phyloP scores from a whole-genome alignment of 1,140 invertebrate genomes.

The Drosophila bocki region DNA sequence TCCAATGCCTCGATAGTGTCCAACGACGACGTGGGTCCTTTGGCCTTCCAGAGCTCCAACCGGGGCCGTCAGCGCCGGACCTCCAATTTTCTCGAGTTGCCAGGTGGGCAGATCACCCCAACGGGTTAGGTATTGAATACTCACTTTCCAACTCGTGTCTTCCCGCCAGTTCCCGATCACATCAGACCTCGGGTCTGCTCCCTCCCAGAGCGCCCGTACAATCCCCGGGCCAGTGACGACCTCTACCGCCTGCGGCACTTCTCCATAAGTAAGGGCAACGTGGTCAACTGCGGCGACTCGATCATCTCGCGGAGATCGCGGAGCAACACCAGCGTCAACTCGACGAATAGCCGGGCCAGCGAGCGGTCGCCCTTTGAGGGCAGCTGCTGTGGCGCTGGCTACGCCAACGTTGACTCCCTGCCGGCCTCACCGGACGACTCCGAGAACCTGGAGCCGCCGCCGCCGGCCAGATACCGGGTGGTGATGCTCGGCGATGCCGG shows the following conservation, averaged over 20 bases:
- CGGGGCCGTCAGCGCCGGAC: conserved; percentile 91
- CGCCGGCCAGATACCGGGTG: conserved; percentile 87
- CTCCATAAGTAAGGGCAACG: conserved; percentile 93
- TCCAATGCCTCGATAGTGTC: conserved; percentile 88
- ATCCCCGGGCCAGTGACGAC: conserved; percentile 92
- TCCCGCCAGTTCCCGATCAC: conserved; percentile 90
- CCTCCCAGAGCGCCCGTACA: conserved; percentile 92
- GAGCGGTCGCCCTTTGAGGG: conserved; percentile 93
- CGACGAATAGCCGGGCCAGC: conserved; percentile 91
- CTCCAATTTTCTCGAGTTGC: conserved; percentile 94
- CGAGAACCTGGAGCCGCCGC: conserved; percentile 85
- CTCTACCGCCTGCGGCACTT: conserved; percentile 95
- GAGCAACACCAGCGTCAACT: conserved; percentile 93
- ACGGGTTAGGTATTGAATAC: too few relatives aligned
- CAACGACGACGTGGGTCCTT: conserved; percentile 91
- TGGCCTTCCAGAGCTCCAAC: conserved; percentile 90
- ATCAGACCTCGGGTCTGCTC: conserved; percentile 93
- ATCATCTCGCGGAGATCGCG: conserved; percentile 92
- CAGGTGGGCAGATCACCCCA: conserved; percentile 86
- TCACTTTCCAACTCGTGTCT: too few relatives aligned
- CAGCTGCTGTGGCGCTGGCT: conserved; percentile 92
- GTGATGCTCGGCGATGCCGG: conserved; percentile 93
- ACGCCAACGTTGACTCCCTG: conserved; percentile 89
- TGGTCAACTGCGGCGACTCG: conserved; percentile 95
- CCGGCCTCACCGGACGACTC: conserved; percentile 87